Evolutionary conservation across 2,797 vertebrate genomes (phyloP), one percentile per base, ranked within the genome.

Genomic region (Acridotheres tristis): DNA sequence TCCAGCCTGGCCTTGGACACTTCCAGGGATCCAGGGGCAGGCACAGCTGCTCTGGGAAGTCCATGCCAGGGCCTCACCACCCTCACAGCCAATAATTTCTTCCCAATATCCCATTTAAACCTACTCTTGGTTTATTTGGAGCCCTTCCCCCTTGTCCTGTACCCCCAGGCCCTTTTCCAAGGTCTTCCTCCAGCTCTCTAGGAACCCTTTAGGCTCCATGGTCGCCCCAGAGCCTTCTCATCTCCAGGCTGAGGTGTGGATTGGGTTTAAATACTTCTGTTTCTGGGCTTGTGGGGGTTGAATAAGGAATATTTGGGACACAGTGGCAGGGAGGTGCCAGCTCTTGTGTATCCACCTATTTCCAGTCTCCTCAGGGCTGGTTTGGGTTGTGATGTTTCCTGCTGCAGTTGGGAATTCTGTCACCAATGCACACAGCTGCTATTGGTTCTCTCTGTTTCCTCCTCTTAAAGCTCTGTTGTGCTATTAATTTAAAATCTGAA

Each of bases 51-150:
- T 54, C 53, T 88, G 69, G 25, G 5, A 4, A 21, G 1, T 18
- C 38, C 8, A 4, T 30, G 1, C 34, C 21, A 27, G 34, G 34
- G 34, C 3, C 12, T 61, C 1, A 0, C 8, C 15, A 40, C 15
- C 15, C 12, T 48, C 30, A 2, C 77, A 67, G 61, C 0, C 1
- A 19, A 9, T 0, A 32, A 32, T 74, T 81, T 5, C 34, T 22
- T 18, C 47, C 21, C 48, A 42, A 1, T 30, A 10, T 48, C 14
- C 30, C 18, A 23, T 32, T 34, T 54, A 9, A 11, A 21, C 2
- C 40, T 32, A 3, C 9, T 17, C 26, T 61, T 40, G n/a, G 42
- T 34, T 20, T 55, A 5, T 48, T 29, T 54, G 42, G 26, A 62
- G 34, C 26, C 48, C 15, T 34, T 45, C 3, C 20, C 3, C 10